Base-by-base conservation (phyloP, 2,888 invertebrate genomes). In the Thysanoteuthis rhombus region DNA sequence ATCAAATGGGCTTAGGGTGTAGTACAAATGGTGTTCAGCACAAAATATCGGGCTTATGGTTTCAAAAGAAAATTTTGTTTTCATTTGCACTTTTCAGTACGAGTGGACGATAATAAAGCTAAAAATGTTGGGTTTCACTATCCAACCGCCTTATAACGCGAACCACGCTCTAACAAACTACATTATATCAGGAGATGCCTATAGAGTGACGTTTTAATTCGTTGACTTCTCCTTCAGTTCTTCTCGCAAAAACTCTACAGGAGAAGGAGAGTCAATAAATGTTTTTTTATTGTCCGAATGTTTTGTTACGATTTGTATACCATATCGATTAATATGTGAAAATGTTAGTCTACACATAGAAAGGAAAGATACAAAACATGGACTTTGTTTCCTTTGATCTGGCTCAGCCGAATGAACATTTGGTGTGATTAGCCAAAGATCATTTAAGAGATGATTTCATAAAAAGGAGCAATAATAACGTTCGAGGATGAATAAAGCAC, bases 391-490 rank as follows among this genome's bases (percentile, higher is more conserved):
- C n/a, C 75, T 75, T 75, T 75, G 75, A 75, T 75, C n/a, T 16
- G n/a, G n/a, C 3, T 12, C n/a, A 12, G 75, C 75, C n/a, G n/a
- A 75, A n/a, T n/a, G n/a, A n/a, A n/a, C 75, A 75, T 36, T 75
- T n/a, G 36, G n/a, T 36, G 75, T n/a, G 75, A n/a, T 75, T 52
- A 36, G 75, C 12, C n/a, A 16, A n/a, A 75, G n/a, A 75, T n/a
- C 75, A 75, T 75, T 75, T 75, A n/a, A 75, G n/a, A 75, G 75
- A 75, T 75, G 75, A 75, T 75, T 75, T 75, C n/a, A 75, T 75
- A 75, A 16, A 75, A 75, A n/a, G n/a, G n/a, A n/a, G 52, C 16
- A 75, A 16, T 12, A n/a, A 75, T 75, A 75, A 75, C 12, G 75
- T 75, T 75, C 36, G 16, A 75, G 36, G 75, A 75, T n/a, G n/a